Evolutionary conservation across 2,888 invertebrate genomes (phyloP).

Genomic region (Bugulina stolonifera): DNA sequence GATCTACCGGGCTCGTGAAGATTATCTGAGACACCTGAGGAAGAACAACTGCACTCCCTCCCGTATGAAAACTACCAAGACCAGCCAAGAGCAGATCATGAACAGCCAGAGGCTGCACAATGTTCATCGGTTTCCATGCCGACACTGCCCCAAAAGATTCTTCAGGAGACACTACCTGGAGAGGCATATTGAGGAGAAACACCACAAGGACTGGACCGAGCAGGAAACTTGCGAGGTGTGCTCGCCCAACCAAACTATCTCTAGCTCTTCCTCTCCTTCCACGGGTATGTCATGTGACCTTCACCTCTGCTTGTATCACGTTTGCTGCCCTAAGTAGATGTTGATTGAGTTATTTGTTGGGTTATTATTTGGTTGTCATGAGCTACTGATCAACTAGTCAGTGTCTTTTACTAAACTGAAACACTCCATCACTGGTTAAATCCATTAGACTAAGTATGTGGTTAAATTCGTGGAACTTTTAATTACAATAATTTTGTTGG

Average conservation of each 20-base stretch:
- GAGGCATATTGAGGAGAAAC: conserved; percentile 25
- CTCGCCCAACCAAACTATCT: not conserved
- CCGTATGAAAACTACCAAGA: conserved; percentile 4
- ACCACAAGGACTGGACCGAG: conserved; percentile 20
- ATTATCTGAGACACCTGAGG: conserved; percentile 13
- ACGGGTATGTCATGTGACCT: conserved; percentile 14
- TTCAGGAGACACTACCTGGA: conserved; percentile 18
- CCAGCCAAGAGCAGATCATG: conserved; percentile 21
- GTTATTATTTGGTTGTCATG: too few relatives aligned
- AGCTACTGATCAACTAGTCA: too few relatives aligned
- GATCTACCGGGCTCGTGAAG: conserved; percentile 18
- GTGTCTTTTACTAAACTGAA: too few relatives aligned
- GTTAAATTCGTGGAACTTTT: too few relatives aligned
- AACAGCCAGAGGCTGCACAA: conserved; percentile 20
- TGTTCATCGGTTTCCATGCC: conserved; percentile 21
- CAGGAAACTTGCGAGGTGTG: conserved; percentile 19
- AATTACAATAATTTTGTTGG: too few relatives aligned
- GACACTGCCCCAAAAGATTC: conserved; percentile 21
- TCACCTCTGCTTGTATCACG: too few relatives aligned
- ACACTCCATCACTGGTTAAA: too few relatives aligned
- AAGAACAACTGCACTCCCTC: conserved; percentile 19
- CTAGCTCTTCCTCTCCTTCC: conserved; percentile 1
- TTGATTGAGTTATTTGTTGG: too few relatives aligned
- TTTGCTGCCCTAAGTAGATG: too few relatives aligned
- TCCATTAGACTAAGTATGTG: too few relatives aligned